Conservation (phyloP, 2,888 invertebrate species). For the Poecilobothrus nobilitatus region DNA sequence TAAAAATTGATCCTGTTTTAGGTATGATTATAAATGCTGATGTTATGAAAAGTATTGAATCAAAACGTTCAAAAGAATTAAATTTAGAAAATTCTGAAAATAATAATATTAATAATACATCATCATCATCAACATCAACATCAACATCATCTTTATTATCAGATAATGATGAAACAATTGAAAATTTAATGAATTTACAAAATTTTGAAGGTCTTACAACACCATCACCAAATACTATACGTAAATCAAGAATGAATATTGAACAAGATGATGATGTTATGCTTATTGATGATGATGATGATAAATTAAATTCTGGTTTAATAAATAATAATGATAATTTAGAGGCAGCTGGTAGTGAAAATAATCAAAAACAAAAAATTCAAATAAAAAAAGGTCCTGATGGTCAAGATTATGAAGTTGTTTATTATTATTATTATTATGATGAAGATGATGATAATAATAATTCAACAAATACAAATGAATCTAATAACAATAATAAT, state of each 20-base stretch:
- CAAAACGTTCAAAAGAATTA: slow-evolving; percentile 39
- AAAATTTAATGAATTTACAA: neutral
- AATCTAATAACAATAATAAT: slow-evolving; percentile 14
- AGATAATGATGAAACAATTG: slow-evolving; percentile 14
- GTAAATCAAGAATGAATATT: slow-evolving; percentile 22
- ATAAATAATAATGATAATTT: slow-evolving; percentile 48
- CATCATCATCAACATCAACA: neutral
- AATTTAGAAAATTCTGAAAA: slow-evolving; percentile 30
- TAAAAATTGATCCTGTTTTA: slow-evolving; percentile 42
- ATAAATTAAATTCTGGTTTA: slow-evolving; percentile 28
- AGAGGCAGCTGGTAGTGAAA: slow-evolving; percentile 59
- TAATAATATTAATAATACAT: slow-evolving; percentile 14
- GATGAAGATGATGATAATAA: slow-evolving; percentile 59
- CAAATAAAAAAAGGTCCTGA: slow-evolving; percentile 83
- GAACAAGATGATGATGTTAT: slow-evolving; percentile 29
- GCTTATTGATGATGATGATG: slow-evolving; percentile 5
- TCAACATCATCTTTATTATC: neutral
- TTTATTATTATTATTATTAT: slow-evolving; percentile 84
- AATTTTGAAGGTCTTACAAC: neutral
- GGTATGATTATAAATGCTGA: slow-evolving; percentile 46
- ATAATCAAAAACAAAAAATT: slow-evolving; percentile 61
- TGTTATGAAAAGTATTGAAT: slow-evolving; percentile 48
- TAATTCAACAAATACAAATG: slow-evolving; percentile 13
- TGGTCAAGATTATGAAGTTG: slow-evolving; percentile 85
- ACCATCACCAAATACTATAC: slow-evolving; percentile 31